phyloP scores from a whole-genome alignment of 2,797 vertebrate species.

The Xiphorhynchus erythropygius region DNA sequence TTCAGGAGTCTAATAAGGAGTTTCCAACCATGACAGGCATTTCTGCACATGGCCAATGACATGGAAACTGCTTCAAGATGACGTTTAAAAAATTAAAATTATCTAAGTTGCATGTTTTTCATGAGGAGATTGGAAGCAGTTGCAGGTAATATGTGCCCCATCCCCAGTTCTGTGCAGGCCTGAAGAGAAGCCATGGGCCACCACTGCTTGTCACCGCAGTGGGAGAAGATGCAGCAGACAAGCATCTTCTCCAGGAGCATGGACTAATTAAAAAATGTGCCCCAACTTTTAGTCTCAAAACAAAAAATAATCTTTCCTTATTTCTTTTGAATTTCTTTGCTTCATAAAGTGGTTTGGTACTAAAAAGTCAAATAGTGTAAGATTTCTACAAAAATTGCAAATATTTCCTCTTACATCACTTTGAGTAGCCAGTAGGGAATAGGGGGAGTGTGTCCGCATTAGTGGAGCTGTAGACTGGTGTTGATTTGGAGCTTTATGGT shows the following conservation, averaged over 20 bases:
- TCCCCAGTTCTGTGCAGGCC: not conserved
- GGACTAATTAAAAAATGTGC: not conserved
- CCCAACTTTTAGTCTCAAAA: not conserved
- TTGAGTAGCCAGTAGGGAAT: not conserved
- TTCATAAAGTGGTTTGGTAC: not conserved
- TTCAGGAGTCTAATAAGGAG: not conserved
- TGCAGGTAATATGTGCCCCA: not conserved
- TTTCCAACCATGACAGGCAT: not conserved
- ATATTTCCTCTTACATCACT: not conserved
- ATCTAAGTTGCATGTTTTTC: not conserved
- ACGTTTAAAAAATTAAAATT: not conserved
- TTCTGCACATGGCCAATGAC: not conserved
- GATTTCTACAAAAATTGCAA: not conserved
- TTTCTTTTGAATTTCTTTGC: not conserved
- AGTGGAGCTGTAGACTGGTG: not conserved
- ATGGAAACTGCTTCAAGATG: not conserved
- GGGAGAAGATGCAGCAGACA: not conserved
- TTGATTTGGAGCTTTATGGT: not conserved
- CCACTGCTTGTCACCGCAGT: not conserved
- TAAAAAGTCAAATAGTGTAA: not conserved
- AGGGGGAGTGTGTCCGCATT: not conserved
- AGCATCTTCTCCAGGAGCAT: not conserved
- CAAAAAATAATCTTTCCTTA: not conserved
- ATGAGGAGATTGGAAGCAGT: not conserved
- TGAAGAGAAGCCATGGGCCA: not conserved